These are phyloP conservation scores for Porphyrio hochstetteri DNA, from an alignment of 2,113 vertebrate genomes.

Conservation along the genomic window DNA sequence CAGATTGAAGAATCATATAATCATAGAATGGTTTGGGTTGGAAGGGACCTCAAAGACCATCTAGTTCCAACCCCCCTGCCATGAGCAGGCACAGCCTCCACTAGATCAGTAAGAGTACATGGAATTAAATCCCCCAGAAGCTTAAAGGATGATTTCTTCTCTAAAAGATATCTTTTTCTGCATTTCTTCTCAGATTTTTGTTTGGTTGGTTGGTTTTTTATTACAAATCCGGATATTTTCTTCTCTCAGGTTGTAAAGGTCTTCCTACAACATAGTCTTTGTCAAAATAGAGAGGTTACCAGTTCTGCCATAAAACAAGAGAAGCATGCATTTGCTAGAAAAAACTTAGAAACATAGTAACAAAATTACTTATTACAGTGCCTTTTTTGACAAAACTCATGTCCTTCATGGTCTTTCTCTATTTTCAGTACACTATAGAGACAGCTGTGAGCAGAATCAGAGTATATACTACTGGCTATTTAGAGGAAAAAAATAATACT, in stretches of 20 bases:
- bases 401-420: neutral
- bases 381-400: neutral
- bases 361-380: neutral
- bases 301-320: neutral
- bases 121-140: neutral
- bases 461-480: neutral
- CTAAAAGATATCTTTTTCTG: fast-evolving
- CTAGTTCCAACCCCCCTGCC: no score
- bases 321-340: neutral
- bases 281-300: neutral
- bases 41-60: no score
- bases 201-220: neutral
- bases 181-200: neutral
- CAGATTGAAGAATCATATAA: neutral
- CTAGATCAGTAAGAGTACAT: neutral
- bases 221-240: neutral
- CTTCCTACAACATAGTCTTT: neutral
- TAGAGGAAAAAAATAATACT: neutral
- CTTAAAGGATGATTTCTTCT: neutral
- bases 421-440: neutral
- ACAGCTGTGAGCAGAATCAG: neutral
- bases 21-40: no score
- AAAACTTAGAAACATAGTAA: neutral
- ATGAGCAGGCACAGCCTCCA: no score
- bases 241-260: neutral